Conservation (phyloP, 2,113 vertebrate species). For the Tinamus guttatus region DNA sequence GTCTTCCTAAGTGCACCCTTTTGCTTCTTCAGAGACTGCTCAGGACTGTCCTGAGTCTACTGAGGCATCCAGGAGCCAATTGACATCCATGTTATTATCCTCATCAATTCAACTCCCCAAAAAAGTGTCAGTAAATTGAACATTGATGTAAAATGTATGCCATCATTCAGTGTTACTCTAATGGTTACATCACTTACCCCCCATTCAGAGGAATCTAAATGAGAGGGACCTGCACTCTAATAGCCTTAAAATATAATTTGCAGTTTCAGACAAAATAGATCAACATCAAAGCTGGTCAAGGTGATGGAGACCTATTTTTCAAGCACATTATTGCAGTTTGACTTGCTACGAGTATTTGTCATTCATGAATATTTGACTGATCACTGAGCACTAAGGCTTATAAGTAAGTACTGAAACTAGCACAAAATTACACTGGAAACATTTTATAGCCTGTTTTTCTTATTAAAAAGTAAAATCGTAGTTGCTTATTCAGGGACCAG, state of each 20-base stretch:
- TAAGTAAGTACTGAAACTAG: background rate
- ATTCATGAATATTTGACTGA: background rate
- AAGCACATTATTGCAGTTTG: background rate
- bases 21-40: background rate
- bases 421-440: background rate
- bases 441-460: background rate
- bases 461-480: background rate
- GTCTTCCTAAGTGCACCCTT: background rate
- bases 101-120: background rate
- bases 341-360: background rate
- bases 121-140: background rate
- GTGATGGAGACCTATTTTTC: background rate
- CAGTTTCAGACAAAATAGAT: background rate
- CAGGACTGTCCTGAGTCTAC: too few relatives aligned
- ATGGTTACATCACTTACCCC: background rate
- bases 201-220: background rate
- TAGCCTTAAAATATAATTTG: background rate
- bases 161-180: background rate
- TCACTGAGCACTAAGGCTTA: background rate
- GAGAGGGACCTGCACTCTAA: background rate
- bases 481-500: background rate
- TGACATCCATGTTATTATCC: background rate
- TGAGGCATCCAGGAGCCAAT: background rate
- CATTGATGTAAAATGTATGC: background rate
- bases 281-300: background rate